These are phyloP conservation scores for Eclectus roratus DNA, from an alignment of 2,113 vertebrate species.

Conservation along the genomic window DNA sequence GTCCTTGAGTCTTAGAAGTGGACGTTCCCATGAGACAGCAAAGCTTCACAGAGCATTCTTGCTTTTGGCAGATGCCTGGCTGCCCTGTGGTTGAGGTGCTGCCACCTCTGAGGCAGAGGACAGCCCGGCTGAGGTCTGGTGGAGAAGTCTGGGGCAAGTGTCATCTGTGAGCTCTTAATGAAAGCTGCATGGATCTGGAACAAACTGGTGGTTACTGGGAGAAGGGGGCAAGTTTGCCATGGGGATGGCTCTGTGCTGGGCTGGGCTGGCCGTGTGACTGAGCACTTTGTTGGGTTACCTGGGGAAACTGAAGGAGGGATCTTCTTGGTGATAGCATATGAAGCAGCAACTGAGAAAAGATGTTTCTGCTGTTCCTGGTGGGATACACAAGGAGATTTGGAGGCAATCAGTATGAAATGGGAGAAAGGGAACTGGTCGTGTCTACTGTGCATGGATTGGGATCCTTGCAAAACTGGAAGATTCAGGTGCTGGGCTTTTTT, in stretches of 20 bases:
- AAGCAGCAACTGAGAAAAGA: not conserved
- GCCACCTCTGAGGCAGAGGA: not conserved
- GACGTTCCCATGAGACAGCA: not conserved
- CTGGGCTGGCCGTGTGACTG: not conserved
- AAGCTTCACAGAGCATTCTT: not conserved
- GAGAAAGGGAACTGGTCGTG: not conserved
- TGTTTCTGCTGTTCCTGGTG: not conserved
- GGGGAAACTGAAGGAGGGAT: not conserved
- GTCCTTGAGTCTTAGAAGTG: not conserved
- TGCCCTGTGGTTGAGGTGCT: not conserved
- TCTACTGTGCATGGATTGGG: not conserved
- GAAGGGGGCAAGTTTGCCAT: not conserved
- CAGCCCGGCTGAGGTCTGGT: not conserved
- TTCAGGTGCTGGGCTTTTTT: not conserved
- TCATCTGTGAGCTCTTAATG: not conserved
- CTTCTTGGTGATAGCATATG: not conserved
- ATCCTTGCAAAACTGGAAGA: not conserved
- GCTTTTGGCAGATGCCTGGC: not conserved
- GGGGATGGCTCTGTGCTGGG: not conserved
- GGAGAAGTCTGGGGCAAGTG: fast-evolving
- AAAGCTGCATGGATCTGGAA: fast-evolving
- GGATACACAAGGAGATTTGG: not conserved
- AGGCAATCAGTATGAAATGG: not conserved
- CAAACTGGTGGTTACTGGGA: not conserved
- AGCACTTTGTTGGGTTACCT: not conserved